These are phyloP conservation scores for Phyllopteryx taeniolatus DNA, from an alignment of 2,113 vertebrate species.

Conservation along the genomic window DNA sequence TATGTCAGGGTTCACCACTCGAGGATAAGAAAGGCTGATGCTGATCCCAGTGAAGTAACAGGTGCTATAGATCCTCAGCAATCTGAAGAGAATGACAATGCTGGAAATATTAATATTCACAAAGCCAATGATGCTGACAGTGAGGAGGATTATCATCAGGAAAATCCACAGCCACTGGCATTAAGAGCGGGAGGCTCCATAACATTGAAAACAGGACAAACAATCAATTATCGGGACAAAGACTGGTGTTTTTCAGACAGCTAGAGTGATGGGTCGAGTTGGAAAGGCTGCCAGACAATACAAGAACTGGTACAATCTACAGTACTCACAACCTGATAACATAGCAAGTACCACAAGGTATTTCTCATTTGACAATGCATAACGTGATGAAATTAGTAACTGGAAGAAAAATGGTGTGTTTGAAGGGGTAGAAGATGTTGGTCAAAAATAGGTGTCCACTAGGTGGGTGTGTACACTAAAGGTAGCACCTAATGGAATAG, in stretches of 20 bases:
- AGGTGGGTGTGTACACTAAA: no score
- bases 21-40: neutral
- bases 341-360: neutral
- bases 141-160: no score
- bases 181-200: neutral
- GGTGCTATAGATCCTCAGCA: no score
- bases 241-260: neutral
- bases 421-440: no score
- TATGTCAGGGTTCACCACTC: neutral
- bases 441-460: no score
- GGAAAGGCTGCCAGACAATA: slow-evolving; percentile 8
- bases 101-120: no score
- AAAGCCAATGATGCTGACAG: no score
- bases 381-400: no score
- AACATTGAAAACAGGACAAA: slow-evolving; percentile 5
- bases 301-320: slow-evolving; percentile 24
- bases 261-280: slow-evolving; percentile 6
- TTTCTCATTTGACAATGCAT: no score
- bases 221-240: slow-evolving; percentile 2
- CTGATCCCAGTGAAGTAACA: neutral
- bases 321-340: slow-evolving; percentile 4
- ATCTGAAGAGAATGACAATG: no score
- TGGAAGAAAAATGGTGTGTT: neutral
- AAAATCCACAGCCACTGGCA: no score
- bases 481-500: no score